A percentile compares a stretch with the other conserved stretches of the same genome.
Conservation (phyloP, 1,140 invertebrate species). For the Bacillus rossius region DNA sequence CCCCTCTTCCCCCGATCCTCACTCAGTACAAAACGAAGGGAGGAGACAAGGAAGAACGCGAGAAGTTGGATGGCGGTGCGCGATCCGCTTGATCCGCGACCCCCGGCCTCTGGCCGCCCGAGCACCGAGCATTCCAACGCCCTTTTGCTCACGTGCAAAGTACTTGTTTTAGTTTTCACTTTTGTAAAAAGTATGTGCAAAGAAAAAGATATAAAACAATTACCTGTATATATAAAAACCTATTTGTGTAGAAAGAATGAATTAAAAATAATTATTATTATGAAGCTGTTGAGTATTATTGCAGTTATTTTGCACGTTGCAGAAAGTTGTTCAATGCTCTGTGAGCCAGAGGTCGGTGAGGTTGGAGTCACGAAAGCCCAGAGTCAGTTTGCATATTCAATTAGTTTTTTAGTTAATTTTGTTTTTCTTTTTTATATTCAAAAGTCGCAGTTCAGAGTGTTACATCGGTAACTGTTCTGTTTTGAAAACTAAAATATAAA, state of each 20-base stretch:
- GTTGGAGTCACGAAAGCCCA: too few species aligned
- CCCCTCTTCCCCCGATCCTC: too few species aligned
- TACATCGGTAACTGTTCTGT: too few species aligned
- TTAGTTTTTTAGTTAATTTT: too few species aligned
- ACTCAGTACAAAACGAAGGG: slow-evolving; percentile 1
- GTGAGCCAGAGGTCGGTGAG: not conserved
- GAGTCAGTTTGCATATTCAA: too few species aligned
- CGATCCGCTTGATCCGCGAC: not conserved
- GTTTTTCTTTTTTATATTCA: too few species aligned
- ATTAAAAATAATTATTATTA: slow-evolving; percentile 21
- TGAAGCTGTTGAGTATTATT: slow-evolving; percentile 7
- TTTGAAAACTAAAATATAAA: too few species aligned
- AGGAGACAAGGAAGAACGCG: not conserved
- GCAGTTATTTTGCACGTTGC: slow-evolving; percentile 17
- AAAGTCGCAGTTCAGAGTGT: too few species aligned
- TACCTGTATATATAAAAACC: slow-evolving; percentile 15
- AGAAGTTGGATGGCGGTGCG: not conserved
- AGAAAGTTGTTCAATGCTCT: slow-evolving; percentile 5
- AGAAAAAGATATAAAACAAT: slow-evolving; percentile 18
- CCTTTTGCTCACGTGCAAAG: slow-evolving; percentile 12
- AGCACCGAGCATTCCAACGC: not conserved
- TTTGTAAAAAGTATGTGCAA: slow-evolving; percentile 22
- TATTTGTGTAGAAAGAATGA: slow-evolving; percentile 16
- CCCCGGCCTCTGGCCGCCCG: slow-evolving; percentile 4
- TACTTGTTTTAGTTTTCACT: slow-evolving; percentile 24